Base-by-base conservation (phyloP, 2,797 vertebrate species). In the Tarsius wallacei region DNA sequence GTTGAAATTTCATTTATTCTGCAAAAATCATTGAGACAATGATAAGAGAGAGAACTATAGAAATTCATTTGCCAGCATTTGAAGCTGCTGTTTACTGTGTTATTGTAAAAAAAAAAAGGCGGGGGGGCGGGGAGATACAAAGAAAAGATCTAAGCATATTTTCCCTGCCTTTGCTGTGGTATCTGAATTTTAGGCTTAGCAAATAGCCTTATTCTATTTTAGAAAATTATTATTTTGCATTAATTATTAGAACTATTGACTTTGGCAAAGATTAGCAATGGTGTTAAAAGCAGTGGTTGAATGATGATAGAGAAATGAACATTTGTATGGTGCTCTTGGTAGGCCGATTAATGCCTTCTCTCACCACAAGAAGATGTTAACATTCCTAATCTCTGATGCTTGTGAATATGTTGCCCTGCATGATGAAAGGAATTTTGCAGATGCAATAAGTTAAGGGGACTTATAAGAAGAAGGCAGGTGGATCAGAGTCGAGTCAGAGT, bases 71-170 rank as follows among this genome's bases (percentile, higher is more conserved):
- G 9, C 78, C 26, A 87, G 28, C 19, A 77, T 68, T 90, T 61
- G 36, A 87, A 78, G n/a, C 24, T 77, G 3, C 63, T 89, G 36
- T 81, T 73, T 49, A 91, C 28, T 8, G 55, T 96, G 73, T 89
- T 59, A 92, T 53, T 90, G 96, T 90, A 26, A 95, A 91, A 95
- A 94, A 86, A 42, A 42, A 42, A 5, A 5, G 42, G n/a, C n/a
- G n/a, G n/a, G n/a, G n/a, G n/a, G n/a, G n/a, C n/a, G 42, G 42
- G 10, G 47, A 76, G 84, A 77, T 93, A n/a, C 59, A 82, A 94
- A 68, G 28, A 17, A 26, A 92, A 61, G 12, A 63, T 84, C 8
- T 77, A 66, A 96, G 49, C 17, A 82, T 49, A 21, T 68, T 91
- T 78, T 96, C 59, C 53, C 64, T 70, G 19, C 13, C n/a, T 78